Evolutionary conservation across 2,113 vertebrate species (phyloP).

Genomic region (Thymallus thymallus): DNA sequence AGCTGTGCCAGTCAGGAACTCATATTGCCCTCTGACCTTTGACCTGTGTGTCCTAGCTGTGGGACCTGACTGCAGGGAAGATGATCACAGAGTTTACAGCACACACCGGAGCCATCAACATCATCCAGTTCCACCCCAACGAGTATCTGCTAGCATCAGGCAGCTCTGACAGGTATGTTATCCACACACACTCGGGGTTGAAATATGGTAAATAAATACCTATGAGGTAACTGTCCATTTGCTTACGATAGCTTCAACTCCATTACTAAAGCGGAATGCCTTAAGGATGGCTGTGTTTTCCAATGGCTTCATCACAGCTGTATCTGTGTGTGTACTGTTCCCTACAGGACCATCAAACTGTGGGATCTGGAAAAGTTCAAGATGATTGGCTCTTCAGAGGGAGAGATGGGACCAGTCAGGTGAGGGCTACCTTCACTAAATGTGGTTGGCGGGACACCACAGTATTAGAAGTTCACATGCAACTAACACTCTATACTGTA

Average conservation of each 20-base stretch:
- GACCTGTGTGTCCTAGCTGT: slow-evolving; percentile 76
- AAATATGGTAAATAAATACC: no score
- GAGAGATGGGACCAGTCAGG: slow-evolving; percentile 84
- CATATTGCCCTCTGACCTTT: no score
- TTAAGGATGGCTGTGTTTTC: no score
- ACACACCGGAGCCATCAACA: slow-evolving; percentile 84
- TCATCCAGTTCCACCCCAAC: slow-evolving; percentile 94
- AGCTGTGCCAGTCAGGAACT: no score
- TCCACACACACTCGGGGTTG: neutral
- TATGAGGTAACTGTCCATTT: no score
- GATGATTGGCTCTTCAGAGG: slow-evolving; percentile 89
- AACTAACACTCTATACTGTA: neutral
- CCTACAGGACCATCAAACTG: slow-evolving; percentile 86
- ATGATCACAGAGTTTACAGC: slow-evolving; percentile 90
- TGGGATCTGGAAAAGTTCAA: slow-evolving; percentile 98
- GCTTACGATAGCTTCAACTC: no score
- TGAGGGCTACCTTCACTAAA: slow-evolving; percentile 45
- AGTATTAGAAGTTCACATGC: neutral
- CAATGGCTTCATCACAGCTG: neutral
- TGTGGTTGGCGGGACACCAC: neutral
- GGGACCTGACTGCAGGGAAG: slow-evolving; percentile 94
- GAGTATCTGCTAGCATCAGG: slow-evolving; percentile 96
- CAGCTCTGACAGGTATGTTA: slow-evolving; percentile 86
- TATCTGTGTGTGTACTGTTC: slow-evolving; percentile 11
- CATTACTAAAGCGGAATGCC: no score